Evolutionary conservation across 2,888 invertebrate species (phyloP).

Genomic region (Boloria euphrosyne): DNA sequence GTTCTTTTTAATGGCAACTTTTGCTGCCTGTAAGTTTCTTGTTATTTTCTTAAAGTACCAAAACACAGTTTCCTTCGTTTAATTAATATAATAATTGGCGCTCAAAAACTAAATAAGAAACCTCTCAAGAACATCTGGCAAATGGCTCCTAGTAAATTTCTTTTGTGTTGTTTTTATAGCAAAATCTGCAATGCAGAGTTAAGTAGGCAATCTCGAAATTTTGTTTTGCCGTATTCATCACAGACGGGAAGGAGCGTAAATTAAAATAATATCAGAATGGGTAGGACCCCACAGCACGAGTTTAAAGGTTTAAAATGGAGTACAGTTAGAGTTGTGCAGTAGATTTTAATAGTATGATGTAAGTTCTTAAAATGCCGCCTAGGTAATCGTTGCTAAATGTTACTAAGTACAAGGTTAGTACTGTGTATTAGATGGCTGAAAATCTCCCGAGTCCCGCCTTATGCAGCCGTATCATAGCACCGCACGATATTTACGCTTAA

Average conservation of each 20-base stretch:
- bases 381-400: too few relatives aligned
- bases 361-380: too few relatives aligned
- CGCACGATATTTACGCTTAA: too few relatives aligned
- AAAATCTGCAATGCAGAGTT: conserved; percentile 39
- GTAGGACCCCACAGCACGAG: conserved; percentile 24
- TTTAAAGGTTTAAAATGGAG: not conserved
- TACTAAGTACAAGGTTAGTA: too few relatives aligned
- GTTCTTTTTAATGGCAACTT: too few relatives aligned
- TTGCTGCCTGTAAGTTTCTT: not conserved
- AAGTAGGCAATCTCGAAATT: conserved; percentile 42
- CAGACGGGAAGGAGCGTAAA: conserved; percentile 40
- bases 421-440: too few relatives aligned
- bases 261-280: conserved; percentile 49
- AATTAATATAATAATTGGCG: not conserved
- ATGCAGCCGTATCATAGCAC: too few relatives aligned
- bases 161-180: conserved; percentile 23
- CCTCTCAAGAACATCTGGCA: conserved; percentile 5
- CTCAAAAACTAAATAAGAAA: conserved; percentile 12
- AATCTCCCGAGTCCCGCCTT: too few relatives aligned
- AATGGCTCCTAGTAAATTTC: conserved; percentile 8
- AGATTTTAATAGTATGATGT: too few relatives aligned
- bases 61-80: not conserved
- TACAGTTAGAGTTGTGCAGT: too few relatives aligned
- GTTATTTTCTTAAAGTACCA: not conserved
- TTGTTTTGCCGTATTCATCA: conserved; percentile 48